Percentiles rank a stretch among this genome's conserved stretches.
Evolutionary conservation across 1,140 invertebrate genomes (phyloP).

Genomic region (Drosophila kepulauana): DNA sequence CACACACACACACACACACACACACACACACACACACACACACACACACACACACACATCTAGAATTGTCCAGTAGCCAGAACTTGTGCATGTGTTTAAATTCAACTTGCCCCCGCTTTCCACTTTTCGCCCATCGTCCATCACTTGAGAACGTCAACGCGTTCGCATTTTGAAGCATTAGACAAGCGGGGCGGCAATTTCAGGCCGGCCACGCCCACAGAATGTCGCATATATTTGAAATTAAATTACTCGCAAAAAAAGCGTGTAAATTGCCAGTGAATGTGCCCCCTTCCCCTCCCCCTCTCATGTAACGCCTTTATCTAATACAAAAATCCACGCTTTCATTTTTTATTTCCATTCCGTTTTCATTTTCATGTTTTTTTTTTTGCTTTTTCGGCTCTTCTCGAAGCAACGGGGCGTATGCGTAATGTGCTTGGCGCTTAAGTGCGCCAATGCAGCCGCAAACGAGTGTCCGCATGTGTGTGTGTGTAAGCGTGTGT

Average conservation of each 20-base stretch:
- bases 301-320: constrained; percentile 13
- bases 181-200: constrained; percentile 22
- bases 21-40: constrained; percentile 5
- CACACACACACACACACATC: not conserved
- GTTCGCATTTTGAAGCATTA: constrained; percentile 27
- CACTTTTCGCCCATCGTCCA: not conserved
- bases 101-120: not conserved
- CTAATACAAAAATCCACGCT: constrained; percentile 32
- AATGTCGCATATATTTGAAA: constrained; percentile 75
- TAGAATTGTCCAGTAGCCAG: constrained; percentile 18
- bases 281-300: constrained; percentile 12
- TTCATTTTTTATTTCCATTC: not conserved
- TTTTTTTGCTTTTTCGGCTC: constrained; percentile 31
- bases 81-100: constrained; percentile 27
- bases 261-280: constrained; percentile 82
- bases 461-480: constrained; percentile 13
- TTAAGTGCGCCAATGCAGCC: constrained; percentile 69
- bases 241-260: constrained; percentile 81
- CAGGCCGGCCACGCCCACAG: constrained; percentile 56
- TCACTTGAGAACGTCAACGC: not conserved
- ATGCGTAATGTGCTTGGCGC: constrained; percentile 75
- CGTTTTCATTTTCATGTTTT: too few species aligned
- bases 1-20: constrained; percentile 4
- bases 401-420: constrained; percentile 65
- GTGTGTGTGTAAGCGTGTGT: constrained; percentile 9